A percentile compares a stretch with the other conserved stretches of the same genome.
Conservation (phyloP, 2,113 vertebrate species). For the Nannospalax galili region DNA sequence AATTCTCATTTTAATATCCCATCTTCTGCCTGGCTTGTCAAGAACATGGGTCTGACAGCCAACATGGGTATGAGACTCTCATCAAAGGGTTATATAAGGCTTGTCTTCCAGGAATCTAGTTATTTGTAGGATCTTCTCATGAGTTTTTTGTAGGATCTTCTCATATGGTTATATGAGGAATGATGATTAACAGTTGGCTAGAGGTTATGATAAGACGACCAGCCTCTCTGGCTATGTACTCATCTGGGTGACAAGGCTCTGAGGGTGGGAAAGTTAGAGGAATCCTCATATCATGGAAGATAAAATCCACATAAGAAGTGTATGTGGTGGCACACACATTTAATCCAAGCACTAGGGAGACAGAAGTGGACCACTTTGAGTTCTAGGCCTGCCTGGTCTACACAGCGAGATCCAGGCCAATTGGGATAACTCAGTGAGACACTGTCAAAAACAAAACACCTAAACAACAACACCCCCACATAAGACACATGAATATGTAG, state of each 20-base stretch:
- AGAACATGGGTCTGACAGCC: background rate
- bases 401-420: no score
- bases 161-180: constrained; percentile 15
- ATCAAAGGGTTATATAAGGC: background rate
- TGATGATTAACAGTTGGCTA: background rate
- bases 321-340: no score
- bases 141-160: constrained; percentile 9
- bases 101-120: constrained; percentile 42
- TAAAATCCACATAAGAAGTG: background rate
- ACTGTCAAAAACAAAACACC: background rate
- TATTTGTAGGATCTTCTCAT: no score
- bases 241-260: background rate
- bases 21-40: background rate
- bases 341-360: no score
- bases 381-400: no score
- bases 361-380: no score
- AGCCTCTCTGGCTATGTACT: background rate
- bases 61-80: background rate
- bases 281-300: constrained; percentile 15
- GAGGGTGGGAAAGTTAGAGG: background rate
- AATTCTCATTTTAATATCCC: background rate
- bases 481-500: background rate
- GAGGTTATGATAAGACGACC: background rate
- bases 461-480: background rate
- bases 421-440: no score